Evolutionary conservation across 2,888 invertebrate genomes (phyloP).

Genomic region (Melangyna quadrimaculata): DNA sequence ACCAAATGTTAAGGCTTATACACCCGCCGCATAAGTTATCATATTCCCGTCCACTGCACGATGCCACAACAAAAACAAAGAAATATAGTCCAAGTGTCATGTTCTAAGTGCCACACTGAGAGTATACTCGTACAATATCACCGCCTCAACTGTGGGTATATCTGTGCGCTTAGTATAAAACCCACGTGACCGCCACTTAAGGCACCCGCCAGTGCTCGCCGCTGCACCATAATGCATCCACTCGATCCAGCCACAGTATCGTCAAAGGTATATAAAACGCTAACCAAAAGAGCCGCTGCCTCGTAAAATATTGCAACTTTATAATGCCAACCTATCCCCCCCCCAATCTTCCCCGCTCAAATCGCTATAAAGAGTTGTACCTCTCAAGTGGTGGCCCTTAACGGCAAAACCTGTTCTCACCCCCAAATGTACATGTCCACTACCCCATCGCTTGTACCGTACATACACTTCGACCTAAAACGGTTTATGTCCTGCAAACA

Average conservation of each 20-base stretch:
- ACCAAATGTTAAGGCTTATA: constrained; percentile 65
- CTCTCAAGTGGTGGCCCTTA: constrained; percentile 58
- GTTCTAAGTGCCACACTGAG: constrained; percentile 60
- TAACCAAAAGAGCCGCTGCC: constrained; percentile 54
- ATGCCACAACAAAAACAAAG: constrained; percentile 71
- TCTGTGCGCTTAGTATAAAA: constrained; percentile 18
- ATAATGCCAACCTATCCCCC: constrained; percentile 32
- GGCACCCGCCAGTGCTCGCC: constrained; percentile 32
- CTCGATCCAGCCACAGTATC: constrained; percentile 9
- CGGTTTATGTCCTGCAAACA: constrained; percentile 71
- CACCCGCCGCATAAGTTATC: constrained; percentile 4
- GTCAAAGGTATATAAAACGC: constrained; percentile 40
- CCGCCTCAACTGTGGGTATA: constrained; percentile 32
- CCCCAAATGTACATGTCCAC: not conserved
- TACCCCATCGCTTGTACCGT: constrained; percentile 45
- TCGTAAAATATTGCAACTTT: constrained; percentile 70
- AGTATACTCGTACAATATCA: constrained; percentile 32
- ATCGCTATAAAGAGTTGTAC: constrained; percentile 35
- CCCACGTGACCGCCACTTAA: constrained; percentile 55
- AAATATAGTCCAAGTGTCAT: constrained; percentile 72
- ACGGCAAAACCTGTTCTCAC: constrained; percentile 19
- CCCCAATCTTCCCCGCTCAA: constrained; percentile 3
- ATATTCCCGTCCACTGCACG: constrained; percentile 6
- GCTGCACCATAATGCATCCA: constrained; percentile 52
- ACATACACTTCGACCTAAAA: constrained; percentile 58